Base-by-base conservation (phyloP, 2,113 vertebrate species). In the Ctenodactylus gundi region DNA sequence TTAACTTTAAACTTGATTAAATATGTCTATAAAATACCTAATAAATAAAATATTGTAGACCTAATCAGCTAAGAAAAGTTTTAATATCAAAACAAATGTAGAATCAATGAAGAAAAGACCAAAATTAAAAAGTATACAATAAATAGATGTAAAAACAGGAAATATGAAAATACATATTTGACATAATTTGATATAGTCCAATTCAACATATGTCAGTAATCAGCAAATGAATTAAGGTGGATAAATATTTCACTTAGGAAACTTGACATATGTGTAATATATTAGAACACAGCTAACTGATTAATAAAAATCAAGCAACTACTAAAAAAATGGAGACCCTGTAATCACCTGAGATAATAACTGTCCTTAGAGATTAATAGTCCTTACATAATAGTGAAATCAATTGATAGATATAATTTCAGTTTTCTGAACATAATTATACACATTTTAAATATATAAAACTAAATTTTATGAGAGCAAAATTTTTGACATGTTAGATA, bases 41-140 rank as follows among this genome's bases (percentile, higher is more conserved):
- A 58, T 20, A 81, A 93, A 12, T 78, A 58, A 73, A 67, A 75
- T 23, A 46, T 7, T 44, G 41, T 4, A 25, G 46, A 41, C 68
- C 25, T 55, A 80, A 85, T 90, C 85, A 46, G 23, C 39, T 55
- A 95, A 86, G 44, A 31, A 86, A 86, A n/a, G n/a, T n/a, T n/a
- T n/a, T n/a, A n/a, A n/a, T n/a, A n/a, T n/a, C n/a, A n/a, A n/a
- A n/a, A n/a, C n/a, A n/a, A n/a, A n/a, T n/a, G n/a, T n/a, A n/a
- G n/a, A n/a, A n/a, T n/a, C n/a, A n/a, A n/a, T n/a, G n/a, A n/a
- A n/a, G n/a, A n/a, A n/a, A n/a, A n/a, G n/a, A n/a, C n/a, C n/a
- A n/a, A n/a, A n/a, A n/a, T n/a, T n/a, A n/a, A n/a, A n/a, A n/a
- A n/a, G n/a, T n/a, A n/a, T n/a, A n/a, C n/a, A n/a, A n/a, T n/a